phyloP scores from a whole-genome alignment of 2,797 vertebrate species.

The Lophius americanus region DNA sequence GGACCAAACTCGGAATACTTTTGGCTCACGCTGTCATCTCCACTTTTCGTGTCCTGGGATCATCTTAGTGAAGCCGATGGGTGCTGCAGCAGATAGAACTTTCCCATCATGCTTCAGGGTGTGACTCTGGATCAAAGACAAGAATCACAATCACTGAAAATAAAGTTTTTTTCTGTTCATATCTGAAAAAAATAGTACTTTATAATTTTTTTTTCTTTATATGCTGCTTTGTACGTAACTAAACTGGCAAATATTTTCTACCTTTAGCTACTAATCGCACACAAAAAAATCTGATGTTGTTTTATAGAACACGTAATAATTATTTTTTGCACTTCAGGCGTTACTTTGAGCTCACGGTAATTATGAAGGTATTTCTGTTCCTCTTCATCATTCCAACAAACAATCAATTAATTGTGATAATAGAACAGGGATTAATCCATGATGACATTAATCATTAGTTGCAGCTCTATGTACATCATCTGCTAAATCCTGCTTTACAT shows the following conservation, averaged over 20 bases:
- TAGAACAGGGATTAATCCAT: too few species aligned
- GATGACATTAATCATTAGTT: too few species aligned
- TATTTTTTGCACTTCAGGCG: too few species aligned
- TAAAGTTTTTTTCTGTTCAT: neutral
- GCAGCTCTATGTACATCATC: too few species aligned
- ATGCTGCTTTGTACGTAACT: neutral
- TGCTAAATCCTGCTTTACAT: too few species aligned
- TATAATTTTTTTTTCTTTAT: neutral
- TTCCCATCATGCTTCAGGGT: constrained; percentile 51
- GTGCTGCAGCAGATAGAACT: constrained; percentile 33
- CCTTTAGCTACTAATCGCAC: neutral
- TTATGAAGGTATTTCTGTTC: too few species aligned
- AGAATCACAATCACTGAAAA: constrained; percentile 50
- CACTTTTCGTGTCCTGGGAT: constrained; percentile 45
- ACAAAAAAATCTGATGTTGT: too few species aligned
- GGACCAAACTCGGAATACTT: constrained; percentile 24
- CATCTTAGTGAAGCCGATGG: constrained; percentile 56
- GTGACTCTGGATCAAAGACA: constrained; percentile 31
- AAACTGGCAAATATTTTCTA: neutral
- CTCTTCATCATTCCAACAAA: too few species aligned
- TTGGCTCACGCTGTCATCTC: constrained; percentile 52
- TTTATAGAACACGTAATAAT: too few species aligned
- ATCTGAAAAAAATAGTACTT: neutral
- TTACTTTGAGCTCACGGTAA: too few species aligned
- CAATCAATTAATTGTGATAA: too few species aligned